Evolutionary conservation across 2,113 vertebrate genomes (phyloP), one percentile per base, ranked within the genome.

Genomic region (Lethenteron reissneri): DNA sequence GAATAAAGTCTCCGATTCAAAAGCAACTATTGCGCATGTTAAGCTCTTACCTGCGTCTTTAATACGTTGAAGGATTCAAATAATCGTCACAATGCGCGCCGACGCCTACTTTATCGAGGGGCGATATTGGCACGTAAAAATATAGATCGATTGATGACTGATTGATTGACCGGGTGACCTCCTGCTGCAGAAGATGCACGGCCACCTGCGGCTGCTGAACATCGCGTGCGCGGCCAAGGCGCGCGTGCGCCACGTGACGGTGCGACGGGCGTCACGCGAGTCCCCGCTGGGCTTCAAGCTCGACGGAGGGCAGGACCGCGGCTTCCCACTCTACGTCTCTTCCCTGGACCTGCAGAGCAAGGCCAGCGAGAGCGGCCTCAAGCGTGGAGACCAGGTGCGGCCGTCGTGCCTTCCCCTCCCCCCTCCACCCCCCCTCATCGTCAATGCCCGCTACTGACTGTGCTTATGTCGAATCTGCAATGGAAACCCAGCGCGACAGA

Each of bases 161-260:
- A 41, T 41, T 41, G 4, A 41, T 41, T 41, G 41, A 41, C 6
- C 41, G 41, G 41, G 41, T 41, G 25, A 71, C 12, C 76, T 14
- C 77, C 56, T 58, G 71, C 78, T 75, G 21, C 77, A 97, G 92
- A 95, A 92, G 83, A 97, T 97, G 92, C 92, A 95, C 74, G 92
- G 92, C 71, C 92, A 97, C 74, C 83, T 96, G 77, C 83, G 90
- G 58, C 78, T 97, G 79, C 78, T 97, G 77, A 97, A 96, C 78
- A 97, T 97, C 64, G 92, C 92, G 1, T 97, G 90, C 71, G 88
- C 92, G 56, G 91, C 92, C 76, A 97, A 97, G 76, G 92, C 92
- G 0, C 95, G 94, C 77, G 90, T 87, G 85, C 84, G 92, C 75
- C 91, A 95, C 75, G 83, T 95, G 72, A 92, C 87, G 1, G 80